phyloP scores from a whole-genome alignment of 2,888 invertebrate genomes.

The Sericinus montela region DNA sequence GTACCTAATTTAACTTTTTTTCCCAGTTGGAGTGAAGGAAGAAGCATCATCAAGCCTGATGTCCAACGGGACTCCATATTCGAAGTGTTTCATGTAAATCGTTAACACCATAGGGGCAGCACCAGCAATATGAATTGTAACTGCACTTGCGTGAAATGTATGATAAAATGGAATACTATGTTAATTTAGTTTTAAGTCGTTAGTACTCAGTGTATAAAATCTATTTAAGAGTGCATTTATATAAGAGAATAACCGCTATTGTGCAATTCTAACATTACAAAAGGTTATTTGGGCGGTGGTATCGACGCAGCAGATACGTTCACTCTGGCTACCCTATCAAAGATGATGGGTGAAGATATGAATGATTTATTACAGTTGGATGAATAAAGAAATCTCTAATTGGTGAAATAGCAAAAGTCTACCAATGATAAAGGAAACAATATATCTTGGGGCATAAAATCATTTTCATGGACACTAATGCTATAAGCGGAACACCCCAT shows the following conservation, averaged over 20 bases:
- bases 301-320: no score
- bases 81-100: slow-evolving; percentile 68
- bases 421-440: neutral
- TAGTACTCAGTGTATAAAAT: slow-evolving; percentile 15
- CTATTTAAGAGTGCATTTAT: slow-evolving; percentile 5
- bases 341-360: no score
- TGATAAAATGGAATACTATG: slow-evolving; percentile 10
- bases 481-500: no score
- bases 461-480: slow-evolving; percentile 5
- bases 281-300: no score
- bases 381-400: neutral
- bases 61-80: slow-evolving; percentile 57
- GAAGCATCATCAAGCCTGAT: slow-evolving; percentile 55
- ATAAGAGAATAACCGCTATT: neutral
- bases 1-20: slow-evolving; percentile 5
- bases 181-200: slow-evolving; percentile 7
- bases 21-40: slow-evolving; percentile 63
- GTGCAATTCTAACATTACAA: no score
- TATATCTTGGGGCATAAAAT: neutral
- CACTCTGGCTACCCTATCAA: no score
- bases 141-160: slow-evolving; percentile 16
- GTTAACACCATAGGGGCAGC: slow-evolving; percentile 9
- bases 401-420: slow-evolving; percentile 4
- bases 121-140: slow-evolving; percentile 16
- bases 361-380: no score